phyloP scores from a whole-genome alignment of 1,140 invertebrate species.

The Periplaneta americana region DNA sequence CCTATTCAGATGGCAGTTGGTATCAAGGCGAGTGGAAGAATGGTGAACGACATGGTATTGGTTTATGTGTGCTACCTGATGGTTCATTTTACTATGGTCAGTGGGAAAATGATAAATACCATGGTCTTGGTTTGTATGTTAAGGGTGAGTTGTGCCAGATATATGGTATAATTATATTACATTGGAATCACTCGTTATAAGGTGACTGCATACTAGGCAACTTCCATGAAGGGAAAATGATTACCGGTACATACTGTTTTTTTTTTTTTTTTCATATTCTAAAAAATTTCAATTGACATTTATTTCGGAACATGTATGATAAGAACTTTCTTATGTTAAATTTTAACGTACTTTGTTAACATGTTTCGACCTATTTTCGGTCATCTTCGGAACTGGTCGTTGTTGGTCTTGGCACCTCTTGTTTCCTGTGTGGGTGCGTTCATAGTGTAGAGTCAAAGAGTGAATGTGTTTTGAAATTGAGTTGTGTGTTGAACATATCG shows the following conservation, averaged over 20 bases:
- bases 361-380: too few species aligned
- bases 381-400: too few species aligned
- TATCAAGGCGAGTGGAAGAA: constrained; percentile 56
- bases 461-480: too few species aligned
- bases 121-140: constrained; percentile 56
- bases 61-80: constrained; percentile 46
- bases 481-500: too few species aligned
- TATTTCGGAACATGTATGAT: too few species aligned
- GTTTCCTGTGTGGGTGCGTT: too few species aligned
- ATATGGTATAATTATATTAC: constrained; percentile 29
- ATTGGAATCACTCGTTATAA: constrained; percentile 23
- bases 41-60: constrained; percentile 54
- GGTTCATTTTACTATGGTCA: constrained; percentile 54
- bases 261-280: too few species aligned
- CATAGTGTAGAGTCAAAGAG: too few species aligned
- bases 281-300: background rate
- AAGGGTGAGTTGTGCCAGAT: constrained; percentile 12
- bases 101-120: constrained; percentile 47
- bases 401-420: too few species aligned
- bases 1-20: constrained; percentile 47
- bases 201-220: background rate
- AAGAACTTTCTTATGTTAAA: too few species aligned
- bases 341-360: too few species aligned
- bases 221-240: background rate
- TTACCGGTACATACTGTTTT: background rate